Percentiles rank a stretch among this genome's conserved stretches.
Conservation (phyloP, 2,888 invertebrate species). For the Plebejus melissa region DNA sequence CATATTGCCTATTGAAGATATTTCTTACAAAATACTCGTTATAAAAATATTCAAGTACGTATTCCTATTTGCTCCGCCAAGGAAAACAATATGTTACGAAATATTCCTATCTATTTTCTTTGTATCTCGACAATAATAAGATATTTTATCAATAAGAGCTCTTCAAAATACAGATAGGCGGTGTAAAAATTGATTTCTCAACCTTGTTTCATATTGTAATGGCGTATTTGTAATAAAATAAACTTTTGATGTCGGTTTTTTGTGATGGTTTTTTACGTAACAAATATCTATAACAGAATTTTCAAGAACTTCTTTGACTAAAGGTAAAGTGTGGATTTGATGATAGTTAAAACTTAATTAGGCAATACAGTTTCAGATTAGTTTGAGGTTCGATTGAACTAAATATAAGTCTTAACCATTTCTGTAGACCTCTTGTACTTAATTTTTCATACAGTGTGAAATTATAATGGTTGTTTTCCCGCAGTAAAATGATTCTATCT, state of each 20-base stretch:
- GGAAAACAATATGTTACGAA: conserved; percentile 12
- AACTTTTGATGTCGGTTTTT: neutral
- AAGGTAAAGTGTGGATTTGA: too few species aligned
- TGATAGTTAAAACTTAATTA: too few species aligned
- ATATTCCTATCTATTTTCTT: neutral
- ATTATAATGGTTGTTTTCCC: too few species aligned
- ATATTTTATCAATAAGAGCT: conserved; percentile 20
- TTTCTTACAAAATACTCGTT: neutral
- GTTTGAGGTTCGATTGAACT: too few species aligned
- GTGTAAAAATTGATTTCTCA: conserved; percentile 1
- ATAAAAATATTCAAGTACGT: neutral
- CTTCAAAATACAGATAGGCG: conserved; percentile 5
- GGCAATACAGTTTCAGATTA: too few species aligned
- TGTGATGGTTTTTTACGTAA: neutral
- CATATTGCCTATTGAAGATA: neutral
- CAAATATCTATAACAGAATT: neutral
- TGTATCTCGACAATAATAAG: conserved; percentile 12
- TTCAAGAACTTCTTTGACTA: neutral
- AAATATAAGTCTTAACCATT: too few species aligned
- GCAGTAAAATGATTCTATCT: too few species aligned
- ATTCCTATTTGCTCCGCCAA: neutral
- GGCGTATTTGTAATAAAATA: neutral
- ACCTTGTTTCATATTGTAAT: neutral
- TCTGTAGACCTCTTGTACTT: too few species aligned
- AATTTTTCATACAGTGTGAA: too few species aligned